Evolutionary conservation across 2,888 invertebrate species (phyloP).

Genomic region (Ormyrus thymus): DNA sequence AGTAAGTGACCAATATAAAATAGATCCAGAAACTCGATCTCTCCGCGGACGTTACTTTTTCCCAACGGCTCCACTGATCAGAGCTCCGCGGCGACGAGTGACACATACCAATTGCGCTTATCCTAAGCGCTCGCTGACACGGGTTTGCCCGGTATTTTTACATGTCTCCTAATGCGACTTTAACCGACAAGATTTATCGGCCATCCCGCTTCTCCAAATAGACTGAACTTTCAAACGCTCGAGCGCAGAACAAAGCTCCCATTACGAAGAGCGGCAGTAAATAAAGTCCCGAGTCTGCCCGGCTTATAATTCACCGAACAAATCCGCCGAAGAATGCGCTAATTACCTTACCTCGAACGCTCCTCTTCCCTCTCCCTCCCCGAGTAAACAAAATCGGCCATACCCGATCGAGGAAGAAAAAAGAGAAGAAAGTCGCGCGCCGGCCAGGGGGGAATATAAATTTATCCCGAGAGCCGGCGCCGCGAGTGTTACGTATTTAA

Average conservation of each 20-base stretch:
- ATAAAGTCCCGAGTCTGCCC: too few relatives aligned
- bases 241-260: too few relatives aligned
- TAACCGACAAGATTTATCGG: not conserved
- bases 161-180: not conserved
- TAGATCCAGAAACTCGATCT: constrained; percentile 4
- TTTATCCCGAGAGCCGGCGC: constrained; percentile 27
- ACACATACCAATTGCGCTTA: not conserved
- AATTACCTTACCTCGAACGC: not conserved
- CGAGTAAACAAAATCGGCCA: not conserved
- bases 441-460: constrained; percentile 6
- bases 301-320: not conserved
- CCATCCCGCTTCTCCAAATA: not conserved
- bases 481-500: constrained; percentile 51
- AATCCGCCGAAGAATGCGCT: not conserved
- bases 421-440: constrained; percentile 17
- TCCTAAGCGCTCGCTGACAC: too few relatives aligned
- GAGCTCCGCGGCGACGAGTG: not conserved
- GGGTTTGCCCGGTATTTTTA: not conserved
- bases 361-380: not conserved
- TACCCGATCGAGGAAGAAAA: not conserved
- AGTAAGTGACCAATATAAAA: constrained; percentile 7
- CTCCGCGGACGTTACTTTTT: not conserved
- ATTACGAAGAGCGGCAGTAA: too few relatives aligned
- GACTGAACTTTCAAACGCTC: not conserved
- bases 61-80: not conserved